These are phyloP conservation scores for Ifrita kowaldi DNA, from an alignment of 2,113 vertebrate genomes.

Conservation along the genomic window DNA sequence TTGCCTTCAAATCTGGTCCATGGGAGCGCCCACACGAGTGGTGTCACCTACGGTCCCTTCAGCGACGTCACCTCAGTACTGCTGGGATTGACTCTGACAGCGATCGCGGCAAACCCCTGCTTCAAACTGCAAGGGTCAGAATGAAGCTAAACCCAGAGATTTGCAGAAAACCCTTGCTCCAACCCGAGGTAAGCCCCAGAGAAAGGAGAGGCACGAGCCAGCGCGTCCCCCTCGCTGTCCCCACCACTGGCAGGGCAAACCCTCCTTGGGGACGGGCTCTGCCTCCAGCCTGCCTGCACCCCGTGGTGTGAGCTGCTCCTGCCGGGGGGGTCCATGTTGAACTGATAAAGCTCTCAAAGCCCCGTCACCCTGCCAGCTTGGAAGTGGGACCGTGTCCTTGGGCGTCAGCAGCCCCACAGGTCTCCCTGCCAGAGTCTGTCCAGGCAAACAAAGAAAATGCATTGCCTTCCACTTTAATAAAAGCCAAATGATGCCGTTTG, in stretches of 20 bases:
- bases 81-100: background rate
- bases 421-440: slow-evolving; percentile 6
- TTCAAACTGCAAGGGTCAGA: background rate
- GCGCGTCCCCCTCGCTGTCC: accelerated
- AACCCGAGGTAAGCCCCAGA: background rate
- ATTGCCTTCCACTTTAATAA: slow-evolving; percentile 61
- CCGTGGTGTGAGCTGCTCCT: background rate
- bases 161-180: background rate
- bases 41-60: background rate
- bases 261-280: background rate
- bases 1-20: background rate
- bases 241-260: background rate
- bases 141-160: background rate
- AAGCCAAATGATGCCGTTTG: slow-evolving; percentile 67
- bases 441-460: slow-evolving; percentile 44
- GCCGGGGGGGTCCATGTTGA: background rate
- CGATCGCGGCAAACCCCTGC: accelerated
- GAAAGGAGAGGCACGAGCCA: background rate
- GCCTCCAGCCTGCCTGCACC: background rate
- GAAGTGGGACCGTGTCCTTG: background rate
- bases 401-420: background rate
- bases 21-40: accelerated
- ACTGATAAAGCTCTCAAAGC: background rate
- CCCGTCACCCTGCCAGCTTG: background rate
- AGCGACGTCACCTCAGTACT: accelerated